Conservation (phyloP, 2,113 vertebrate species). For the Sterrhoptilus dennistouni region DNA sequence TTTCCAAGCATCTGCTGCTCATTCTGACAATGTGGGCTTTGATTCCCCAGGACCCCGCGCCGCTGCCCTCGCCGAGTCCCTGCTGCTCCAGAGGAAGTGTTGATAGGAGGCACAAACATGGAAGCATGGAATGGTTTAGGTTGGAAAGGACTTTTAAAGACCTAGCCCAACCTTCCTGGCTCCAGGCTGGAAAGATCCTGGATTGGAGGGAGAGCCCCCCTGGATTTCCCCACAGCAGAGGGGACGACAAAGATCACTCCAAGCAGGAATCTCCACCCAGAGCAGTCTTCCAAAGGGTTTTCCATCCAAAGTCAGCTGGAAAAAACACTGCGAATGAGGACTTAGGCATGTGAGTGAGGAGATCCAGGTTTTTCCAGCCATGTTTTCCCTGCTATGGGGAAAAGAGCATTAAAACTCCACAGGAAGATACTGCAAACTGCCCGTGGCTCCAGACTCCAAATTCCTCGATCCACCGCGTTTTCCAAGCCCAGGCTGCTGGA, state of each 20-base stretch:
- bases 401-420: background rate
- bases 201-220: background rate
- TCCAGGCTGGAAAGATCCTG: background rate
- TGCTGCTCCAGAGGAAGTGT: background rate
- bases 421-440: background rate
- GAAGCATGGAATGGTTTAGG: background rate
- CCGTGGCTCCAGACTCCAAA: background rate
- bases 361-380: background rate
- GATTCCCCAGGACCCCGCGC: slow-evolving; percentile 26
- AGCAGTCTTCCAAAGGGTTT: background rate
- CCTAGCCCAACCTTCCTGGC: accelerated
- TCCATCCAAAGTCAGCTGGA: background rate
- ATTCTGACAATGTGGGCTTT: slow-evolving; percentile 85
- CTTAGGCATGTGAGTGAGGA: accelerated
- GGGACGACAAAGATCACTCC: background rate
- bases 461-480: accelerated
- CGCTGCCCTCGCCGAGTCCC: background rate
- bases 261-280: accelerated
- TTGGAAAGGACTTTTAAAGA: background rate
- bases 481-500: background rate
- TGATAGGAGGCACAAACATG: background rate
- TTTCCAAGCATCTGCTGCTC: slow-evolving; percentile 90
- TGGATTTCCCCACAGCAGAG: accelerated
- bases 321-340: background rate
- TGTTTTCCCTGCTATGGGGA: background rate